Evolutionary conservation across 1,140 invertebrate genomes (phyloP), one percentile per base, ranked within the genome.

Genomic region (Rhagoletis zephyria): DNA sequence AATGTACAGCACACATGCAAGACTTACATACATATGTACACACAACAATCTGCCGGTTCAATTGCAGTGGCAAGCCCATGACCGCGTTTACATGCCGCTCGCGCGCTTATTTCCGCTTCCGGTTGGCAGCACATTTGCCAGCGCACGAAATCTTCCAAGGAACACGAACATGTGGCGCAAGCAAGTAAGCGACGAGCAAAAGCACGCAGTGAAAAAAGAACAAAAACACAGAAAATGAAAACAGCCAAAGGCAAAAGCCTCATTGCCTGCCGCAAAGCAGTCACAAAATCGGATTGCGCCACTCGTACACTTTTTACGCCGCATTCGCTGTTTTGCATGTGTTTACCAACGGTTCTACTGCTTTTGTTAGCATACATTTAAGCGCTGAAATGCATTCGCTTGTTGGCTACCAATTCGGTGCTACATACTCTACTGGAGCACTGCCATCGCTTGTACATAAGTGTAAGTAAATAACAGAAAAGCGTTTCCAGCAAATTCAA

Each of bases 11-110:
- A 12, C 45, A 42, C 40, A 12, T n/a, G 16, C 42, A 42, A n/a
- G 40, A 7, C 10, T 16, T 14, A 88, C 88, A 85, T 63, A 60
- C 74, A 88, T 19, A 86, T 74, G 59, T 70, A 30, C 87, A 85
- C 81, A 87, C 45, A n/a, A 40, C 60, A 19, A 87, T 14, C 12
- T n/a, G 88, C 85, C 90, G 88, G 90, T 91, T 91, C 91, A 63
- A 63, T 86, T 86, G 85, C 60, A 42, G 59, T 64, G 61, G 90
- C 90, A 91, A 90, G 74, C 74, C 74, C 74, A 40, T 16, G 10
- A 42, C 40, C 67, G 67, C 16, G 40, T 81, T 81, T 48, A 81
- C 74, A 81, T 56, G 51, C 74, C 74, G 74, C 74, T 81, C 9
- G 74, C 74, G 74, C 74, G 45, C 48, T 74, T 81, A 59, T 81